phyloP scores from a whole-genome alignment of 1,140 invertebrate genomes.

The Saxidomus purpurata region DNA sequence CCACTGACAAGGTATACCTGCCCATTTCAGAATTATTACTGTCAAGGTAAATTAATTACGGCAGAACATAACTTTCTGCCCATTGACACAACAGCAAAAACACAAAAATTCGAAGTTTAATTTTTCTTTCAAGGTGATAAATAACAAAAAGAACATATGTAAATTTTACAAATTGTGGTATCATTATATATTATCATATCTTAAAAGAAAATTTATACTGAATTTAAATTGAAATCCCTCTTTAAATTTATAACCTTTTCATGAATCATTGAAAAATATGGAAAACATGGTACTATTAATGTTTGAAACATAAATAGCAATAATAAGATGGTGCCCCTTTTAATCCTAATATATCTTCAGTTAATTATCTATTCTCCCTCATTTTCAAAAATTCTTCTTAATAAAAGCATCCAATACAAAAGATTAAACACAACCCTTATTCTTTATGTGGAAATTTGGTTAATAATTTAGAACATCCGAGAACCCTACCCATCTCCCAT shows the following conservation, averaged over 20 bases:
- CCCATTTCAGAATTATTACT: constrained; percentile 34
- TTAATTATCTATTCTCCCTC: too few species aligned
- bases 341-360: too few species aligned
- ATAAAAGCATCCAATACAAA: too few species aligned
- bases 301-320: too few species aligned
- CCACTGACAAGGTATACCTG: background rate
- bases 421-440: too few species aligned
- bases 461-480: too few species aligned
- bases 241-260: background rate
- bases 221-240: background rate
- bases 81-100: background rate
- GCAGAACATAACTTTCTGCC: background rate
- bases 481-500: too few species aligned
- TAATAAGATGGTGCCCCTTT: too few species aligned
- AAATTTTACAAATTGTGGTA: background rate
- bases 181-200: constrained; percentile 1
- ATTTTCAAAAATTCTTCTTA: too few species aligned
- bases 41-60: constrained; percentile 28
- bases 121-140: constrained; percentile 6
- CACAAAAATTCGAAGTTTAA: background rate
- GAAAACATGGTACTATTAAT: too few species aligned
- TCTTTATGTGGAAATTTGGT: too few species aligned
- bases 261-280: too few species aligned
- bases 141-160: background rate
- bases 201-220: background rate